A percentile compares a stretch with the other conserved stretches of the same genome.
Conservation (phyloP, 2,113 vertebrate genomes). For the Eubucco bourcierii region DNA sequence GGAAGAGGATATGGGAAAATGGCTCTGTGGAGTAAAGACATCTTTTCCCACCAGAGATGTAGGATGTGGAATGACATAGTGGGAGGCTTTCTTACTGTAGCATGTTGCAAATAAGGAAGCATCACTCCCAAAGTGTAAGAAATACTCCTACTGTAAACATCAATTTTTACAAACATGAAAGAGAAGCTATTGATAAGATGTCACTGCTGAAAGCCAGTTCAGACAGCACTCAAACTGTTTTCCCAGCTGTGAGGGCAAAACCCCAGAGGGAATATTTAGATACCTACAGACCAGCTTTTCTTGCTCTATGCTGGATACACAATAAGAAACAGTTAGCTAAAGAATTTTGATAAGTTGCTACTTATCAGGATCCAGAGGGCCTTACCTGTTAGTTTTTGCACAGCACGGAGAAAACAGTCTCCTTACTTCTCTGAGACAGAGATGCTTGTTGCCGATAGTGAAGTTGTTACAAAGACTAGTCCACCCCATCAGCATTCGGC, state of each 20-base stretch:
- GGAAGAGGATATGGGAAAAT: not conserved
- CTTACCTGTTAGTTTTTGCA: not conserved
- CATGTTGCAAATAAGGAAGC: not conserved
- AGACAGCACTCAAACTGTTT: not conserved
- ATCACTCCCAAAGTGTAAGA: not conserved
- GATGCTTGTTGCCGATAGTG: not conserved
- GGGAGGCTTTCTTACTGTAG: not conserved
- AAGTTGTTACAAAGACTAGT: not conserved
- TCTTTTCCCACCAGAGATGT: not conserved
- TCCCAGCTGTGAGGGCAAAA: not conserved
- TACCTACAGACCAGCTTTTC: not conserved
- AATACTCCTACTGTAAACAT: not conserved
- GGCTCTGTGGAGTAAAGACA: not conserved
- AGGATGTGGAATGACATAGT: not conserved
- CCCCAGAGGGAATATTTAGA: not conserved
- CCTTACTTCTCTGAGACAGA: not conserved
- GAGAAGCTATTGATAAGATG: not conserved
- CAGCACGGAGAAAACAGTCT: not conserved
- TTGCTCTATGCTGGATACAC: not conserved
- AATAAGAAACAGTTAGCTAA: not conserved
- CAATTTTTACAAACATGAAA: not conserved
- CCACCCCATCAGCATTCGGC: not conserved
- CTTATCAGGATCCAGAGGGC: not conserved
- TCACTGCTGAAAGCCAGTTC: not conserved
- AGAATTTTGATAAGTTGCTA: not conserved